phyloP scores from a whole-genome alignment of 2,888 invertebrate species.

The Archaeoteleia sp. region DNA sequence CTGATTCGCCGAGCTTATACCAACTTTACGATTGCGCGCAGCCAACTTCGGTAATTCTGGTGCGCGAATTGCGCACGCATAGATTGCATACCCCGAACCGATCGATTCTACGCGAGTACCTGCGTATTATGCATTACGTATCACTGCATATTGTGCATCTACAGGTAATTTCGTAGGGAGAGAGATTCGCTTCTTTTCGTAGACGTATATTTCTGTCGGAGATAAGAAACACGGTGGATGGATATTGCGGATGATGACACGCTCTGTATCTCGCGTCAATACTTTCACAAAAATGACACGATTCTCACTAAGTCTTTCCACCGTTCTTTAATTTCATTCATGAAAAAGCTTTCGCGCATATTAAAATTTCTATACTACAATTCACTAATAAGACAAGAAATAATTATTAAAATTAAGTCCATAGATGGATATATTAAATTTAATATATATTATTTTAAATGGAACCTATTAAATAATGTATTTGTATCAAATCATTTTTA shows the following conservation, averaged over 20 bases:
- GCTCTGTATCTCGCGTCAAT: constrained; percentile 33
- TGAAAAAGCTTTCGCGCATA: no score
- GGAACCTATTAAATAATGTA: no score
- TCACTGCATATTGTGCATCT: constrained; percentile 29
- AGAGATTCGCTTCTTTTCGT: constrained; percentile 4
- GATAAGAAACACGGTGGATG: no score
- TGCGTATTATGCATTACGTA: constrained; percentile 41
- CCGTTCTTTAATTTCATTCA: constrained; percentile 4
- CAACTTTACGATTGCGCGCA: constrained; percentile 23
- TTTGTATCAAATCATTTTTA: no score
- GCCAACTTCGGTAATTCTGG: constrained; percentile 30
- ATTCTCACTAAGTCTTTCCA: not conserved
- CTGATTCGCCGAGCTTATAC: constrained; percentile 11
- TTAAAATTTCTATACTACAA: no score
- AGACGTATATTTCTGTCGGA: constrained; percentile 9
- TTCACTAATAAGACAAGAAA: no score
- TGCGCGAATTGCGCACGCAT: constrained; percentile 14
- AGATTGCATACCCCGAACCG: constrained; percentile 34
- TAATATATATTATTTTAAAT: no score
- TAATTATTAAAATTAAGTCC: no score
- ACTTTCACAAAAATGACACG: constrained; percentile 13
- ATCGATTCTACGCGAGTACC: constrained; percentile 33
- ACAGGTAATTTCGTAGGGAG: constrained; percentile 22
- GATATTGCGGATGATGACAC: constrained; percentile 28
- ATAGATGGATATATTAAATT: no score